Evolutionary conservation across 2,113 vertebrate genomes (phyloP), one percentile per base, ranked within the genome.

Genomic region (Tachycineta bicolor): DNA sequence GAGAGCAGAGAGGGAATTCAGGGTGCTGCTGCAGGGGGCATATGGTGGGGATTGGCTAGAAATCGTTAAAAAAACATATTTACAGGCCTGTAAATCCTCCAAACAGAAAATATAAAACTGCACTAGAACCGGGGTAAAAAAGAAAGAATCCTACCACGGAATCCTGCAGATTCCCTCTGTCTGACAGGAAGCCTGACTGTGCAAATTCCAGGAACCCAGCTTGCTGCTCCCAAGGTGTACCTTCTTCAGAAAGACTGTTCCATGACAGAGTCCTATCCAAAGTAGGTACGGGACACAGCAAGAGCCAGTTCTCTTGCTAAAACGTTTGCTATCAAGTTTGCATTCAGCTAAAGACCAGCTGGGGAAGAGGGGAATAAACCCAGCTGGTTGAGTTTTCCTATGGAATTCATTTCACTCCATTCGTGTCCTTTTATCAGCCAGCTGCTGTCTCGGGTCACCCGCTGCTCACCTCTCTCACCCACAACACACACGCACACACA

Each of bases 71-170:
- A 80, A 96, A 58, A 37, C 37, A 67, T 97, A 96, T 96, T 96
- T 97, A 96, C 95, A 97, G 80, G 75, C 96, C 67, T 94, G 82
- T 89, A 96, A 98, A 94, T 93, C 88, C 93, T 95, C 91, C 64
- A 93, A 92, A 82, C 83, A 23, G 60, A 93, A 95, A 90, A 79
- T 88, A 94, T 15, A 95, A 93, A 96, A 92, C 77, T 96, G 94
- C 94, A 76, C 95, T 88, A 96, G 44, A 96, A 94, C 9, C 31
- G 53, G 94, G 85, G 67, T 96, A 71, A 83, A 96, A 79, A 90
- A 65, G 34, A 78, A 96, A 92, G 85, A 95, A 83, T 84, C 93
- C 96, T 92, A 89, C 94, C 94, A 91, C 67, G 82, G 96, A 96
- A 81, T 96, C 71, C 92, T 94, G 92, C 85, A 95, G 88, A 96